Base-by-base conservation (phyloP, 2,797 vertebrate genomes). In the Gorsachius magnificus region DNA sequence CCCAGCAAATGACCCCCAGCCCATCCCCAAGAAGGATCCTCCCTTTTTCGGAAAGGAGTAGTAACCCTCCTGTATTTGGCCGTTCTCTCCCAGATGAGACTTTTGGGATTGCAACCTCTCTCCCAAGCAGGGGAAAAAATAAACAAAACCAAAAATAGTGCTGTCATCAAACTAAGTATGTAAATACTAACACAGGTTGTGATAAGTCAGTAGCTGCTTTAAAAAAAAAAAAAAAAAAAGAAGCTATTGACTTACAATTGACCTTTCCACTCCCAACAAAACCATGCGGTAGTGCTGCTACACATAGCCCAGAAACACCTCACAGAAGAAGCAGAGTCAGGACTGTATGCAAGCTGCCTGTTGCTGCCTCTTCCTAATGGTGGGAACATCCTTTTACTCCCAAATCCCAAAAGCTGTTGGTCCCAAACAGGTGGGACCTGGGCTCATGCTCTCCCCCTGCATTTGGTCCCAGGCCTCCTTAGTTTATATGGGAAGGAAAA, bases 211-310 rank as follows among this genome's bases (percentile, higher is more conserved):
- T 64, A 83, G n/a, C 50, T 57, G 35, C 33, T 54, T 76, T 17
- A 14, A 35, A 24, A 60, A 46, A 7, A 43, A 22, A 28, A 20
- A n/a, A 71, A 38, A 54, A 43, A 18, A 20, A 9, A 36, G 4
- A n/a, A n/a, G 33, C 21, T 83, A 81, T 68, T 96, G 84, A 92
- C 96, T 96, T 95, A 90, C 89, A 95, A 33, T 10, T 96, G 95
- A 96, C 93, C 95, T 97, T 96, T 92, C 93, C 94, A 76, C 89
- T 91, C 92, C 89, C 93, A 68, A 68, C n/a, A 91, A 89, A 96
- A 91, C 61, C 82, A 93, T 0, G 29, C 35, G 8, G 76, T 50
- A 3, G 20, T 74, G 57, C 48, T 66, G 74, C 58, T 86, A 43
- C 13, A 12, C 88, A 64, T 38, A 85, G 83, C 61, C 22, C 84